Conservation (phyloP, 2,888 invertebrate species). For the Drosophila melanosoma region DNA sequence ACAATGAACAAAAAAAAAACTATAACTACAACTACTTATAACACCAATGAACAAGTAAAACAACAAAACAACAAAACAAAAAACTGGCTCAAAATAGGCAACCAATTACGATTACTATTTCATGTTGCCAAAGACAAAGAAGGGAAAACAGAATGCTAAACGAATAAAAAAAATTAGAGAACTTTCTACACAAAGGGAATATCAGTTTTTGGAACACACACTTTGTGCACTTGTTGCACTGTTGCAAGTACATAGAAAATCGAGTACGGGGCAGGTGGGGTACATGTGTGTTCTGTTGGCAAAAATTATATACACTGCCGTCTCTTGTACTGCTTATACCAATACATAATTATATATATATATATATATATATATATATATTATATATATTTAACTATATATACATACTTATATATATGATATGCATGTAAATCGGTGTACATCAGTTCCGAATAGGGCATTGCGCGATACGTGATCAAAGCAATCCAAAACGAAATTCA, state of each 20-base stretch:
- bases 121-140: conserved; percentile 22
- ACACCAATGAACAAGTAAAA: conserved; percentile 10
- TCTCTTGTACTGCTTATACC: conserved; percentile 53
- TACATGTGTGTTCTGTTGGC: conserved; percentile 41
- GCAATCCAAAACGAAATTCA: conserved; percentile 43
- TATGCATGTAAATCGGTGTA: conserved; percentile 27
- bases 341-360: conserved; percentile 20
- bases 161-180: neutral
- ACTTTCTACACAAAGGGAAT: conserved; percentile 14
- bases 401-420: conserved; percentile 15
- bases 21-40: conserved; percentile 27
- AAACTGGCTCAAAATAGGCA: conserved; percentile 34
- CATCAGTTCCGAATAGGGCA: conserved; percentile 20
- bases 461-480: conserved; percentile 49
- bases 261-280: neutral
- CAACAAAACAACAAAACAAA: conserved; percentile 2
- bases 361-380: conserved; percentile 2
- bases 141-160: neutral
- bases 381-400: conserved; percentile 10
- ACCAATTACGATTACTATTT: conserved; percentile 9
- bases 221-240: neutral
- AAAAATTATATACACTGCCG: conserved; percentile 63
- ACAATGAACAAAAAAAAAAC: conserved; percentile 12
- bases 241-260: neutral
- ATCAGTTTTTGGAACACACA: conserved; percentile 30